phyloP scores from a whole-genome alignment of 1,140 invertebrate species.

The Eubasilissa regina region DNA sequence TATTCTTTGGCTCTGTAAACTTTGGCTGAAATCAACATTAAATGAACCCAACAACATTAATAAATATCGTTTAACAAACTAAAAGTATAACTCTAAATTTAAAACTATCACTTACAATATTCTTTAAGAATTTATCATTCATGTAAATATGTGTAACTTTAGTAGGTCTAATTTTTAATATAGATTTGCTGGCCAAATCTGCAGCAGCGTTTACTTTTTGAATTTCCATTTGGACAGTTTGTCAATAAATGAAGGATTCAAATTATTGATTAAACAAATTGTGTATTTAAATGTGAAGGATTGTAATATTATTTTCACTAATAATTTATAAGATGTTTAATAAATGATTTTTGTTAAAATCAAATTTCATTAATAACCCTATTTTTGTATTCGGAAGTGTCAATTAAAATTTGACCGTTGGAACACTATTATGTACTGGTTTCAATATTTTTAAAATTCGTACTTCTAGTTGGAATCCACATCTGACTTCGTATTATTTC shows the following conservation, averaged over 20 bases:
- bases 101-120: conserved; percentile 67
- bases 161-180: conserved; percentile 12
- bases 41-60: background rate
- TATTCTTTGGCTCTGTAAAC: conserved; percentile 66
- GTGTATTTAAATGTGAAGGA: background rate
- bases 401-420: no score
- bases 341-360: no score
- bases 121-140: conserved; percentile 69
- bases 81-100: background rate
- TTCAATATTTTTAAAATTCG: no score
- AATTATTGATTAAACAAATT: conserved; percentile 31
- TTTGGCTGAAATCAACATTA: conserved; percentile 69
- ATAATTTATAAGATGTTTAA: no score
- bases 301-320: no score
- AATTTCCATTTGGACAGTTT: conserved; percentile 14
- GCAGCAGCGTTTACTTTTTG: background rate
- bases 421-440: no score
- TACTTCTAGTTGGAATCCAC: no score
- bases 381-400: no score
- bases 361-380: no score
- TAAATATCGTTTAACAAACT: conserved; percentile 36
- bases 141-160: conserved; percentile 70
- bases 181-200: conserved; percentile 27
- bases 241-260: background rate
- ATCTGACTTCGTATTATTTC: no score